These are phyloP conservation scores for Salticus scenicus DNA, from an alignment of 2,888 invertebrate genomes.

Conservation along the genomic window DNA sequence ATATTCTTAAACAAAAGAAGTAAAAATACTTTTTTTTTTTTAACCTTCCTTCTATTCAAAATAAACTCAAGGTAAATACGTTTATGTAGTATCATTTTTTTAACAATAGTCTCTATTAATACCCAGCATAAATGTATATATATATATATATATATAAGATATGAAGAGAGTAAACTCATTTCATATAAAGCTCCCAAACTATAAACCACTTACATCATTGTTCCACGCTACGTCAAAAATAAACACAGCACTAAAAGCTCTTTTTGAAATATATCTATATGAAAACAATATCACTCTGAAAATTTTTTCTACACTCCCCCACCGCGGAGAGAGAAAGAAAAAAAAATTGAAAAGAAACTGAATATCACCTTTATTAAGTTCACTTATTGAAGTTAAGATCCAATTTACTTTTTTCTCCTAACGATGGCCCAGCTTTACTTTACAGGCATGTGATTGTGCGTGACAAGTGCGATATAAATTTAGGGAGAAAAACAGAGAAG, in stretches of 20 bases:
- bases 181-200: neutral
- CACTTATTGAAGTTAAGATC: constrained; percentile 37
- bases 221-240: neutral
- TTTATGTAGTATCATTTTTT: too few species aligned
- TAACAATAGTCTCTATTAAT: too few species aligned
- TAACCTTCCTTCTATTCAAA: too few species aligned
- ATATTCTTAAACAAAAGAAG: too few species aligned
- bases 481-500: neutral
- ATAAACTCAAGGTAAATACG: neutral
- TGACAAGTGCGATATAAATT: constrained; percentile 52
- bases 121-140: too few species aligned
- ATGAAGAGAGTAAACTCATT: too few species aligned
- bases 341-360: constrained; percentile 15
- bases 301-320: neutral
- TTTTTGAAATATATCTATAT: constrained; percentile 29
- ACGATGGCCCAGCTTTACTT: constrained; percentile 16
- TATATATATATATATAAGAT: too few species aligned
- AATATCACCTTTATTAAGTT: constrained; percentile 48
- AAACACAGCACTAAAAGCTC: constrained; percentile 40
- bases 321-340: neutral
- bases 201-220: neutral
- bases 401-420: constrained; percentile 43
- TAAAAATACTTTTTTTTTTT: too few species aligned
- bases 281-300: neutral
- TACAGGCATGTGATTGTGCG: constrained; percentile 43